These are phyloP conservation scores for Pseudotriccus pelzelni DNA, from an alignment of 2,797 vertebrate genomes.

Conservation along the genomic window DNA sequence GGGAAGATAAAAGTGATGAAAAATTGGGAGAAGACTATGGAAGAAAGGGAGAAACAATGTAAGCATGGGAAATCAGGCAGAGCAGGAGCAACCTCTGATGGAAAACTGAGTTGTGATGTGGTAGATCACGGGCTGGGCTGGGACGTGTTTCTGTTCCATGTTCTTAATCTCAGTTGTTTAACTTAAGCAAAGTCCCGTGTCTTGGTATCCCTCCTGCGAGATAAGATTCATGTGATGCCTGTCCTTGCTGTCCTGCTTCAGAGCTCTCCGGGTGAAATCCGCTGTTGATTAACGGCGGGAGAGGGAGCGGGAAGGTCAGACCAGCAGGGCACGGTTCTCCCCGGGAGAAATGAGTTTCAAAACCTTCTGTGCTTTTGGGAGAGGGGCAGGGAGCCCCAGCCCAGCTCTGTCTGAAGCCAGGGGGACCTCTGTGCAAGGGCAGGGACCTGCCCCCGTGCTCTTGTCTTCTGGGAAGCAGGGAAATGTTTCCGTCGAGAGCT, in stretches of 20 bases:
- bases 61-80: rapidly evolving
- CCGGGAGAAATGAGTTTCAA: neutral
- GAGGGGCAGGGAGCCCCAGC: neutral
- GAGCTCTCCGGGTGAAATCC: neutral
- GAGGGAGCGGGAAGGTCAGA: neutral
- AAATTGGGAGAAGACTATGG: neutral
- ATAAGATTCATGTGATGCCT: neutral
- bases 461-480: neutral
- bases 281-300: neutral
- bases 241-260: neutral
- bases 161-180: rapidly evolving
- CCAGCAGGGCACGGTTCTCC: rapidly evolving
- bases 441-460: neutral
- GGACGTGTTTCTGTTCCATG: neutral
- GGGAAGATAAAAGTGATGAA: neutral
- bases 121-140: rapidly evolving
- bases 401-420: neutral
- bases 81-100: rapidly evolving
- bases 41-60: neutral
- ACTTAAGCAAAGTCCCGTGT: neutral
- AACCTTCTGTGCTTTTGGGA: neutral
- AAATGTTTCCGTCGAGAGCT: rapidly evolving
- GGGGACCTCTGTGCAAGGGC: too few relatives aligned
- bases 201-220: neutral
- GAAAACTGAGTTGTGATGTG: neutral